Percentiles rank a stretch among this genome's conserved stretches.
phyloP scores from a whole-genome alignment of 1,140 invertebrate species.

The Tetraneura akinire region DNA sequence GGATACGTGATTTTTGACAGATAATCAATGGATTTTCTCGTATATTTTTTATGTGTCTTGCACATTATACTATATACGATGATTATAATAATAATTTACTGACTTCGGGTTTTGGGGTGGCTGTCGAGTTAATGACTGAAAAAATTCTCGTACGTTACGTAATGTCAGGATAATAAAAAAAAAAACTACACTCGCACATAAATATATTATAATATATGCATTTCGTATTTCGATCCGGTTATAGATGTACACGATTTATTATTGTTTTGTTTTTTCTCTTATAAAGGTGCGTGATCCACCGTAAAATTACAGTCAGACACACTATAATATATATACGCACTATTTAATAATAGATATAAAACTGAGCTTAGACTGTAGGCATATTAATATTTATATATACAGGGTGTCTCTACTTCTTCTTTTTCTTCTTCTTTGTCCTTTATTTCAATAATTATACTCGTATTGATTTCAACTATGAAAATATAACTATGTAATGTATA shows the following conservation, averaged over 20 bases:
- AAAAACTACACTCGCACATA: too few species aligned
- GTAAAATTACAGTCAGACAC: constrained; percentile 8
- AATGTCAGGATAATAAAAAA: background rate
- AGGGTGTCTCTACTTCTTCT: too few species aligned
- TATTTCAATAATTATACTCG: too few species aligned
- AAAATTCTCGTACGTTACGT: background rate
- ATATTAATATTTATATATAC: too few species aligned
- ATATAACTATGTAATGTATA: too few species aligned
- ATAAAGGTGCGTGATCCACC: background rate
- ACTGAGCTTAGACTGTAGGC: background rate
- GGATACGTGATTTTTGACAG: constrained; percentile 7
- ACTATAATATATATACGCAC: background rate
- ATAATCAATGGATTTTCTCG: background rate
- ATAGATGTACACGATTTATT: constrained; percentile 23
- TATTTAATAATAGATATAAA: background rate
- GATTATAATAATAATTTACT: background rate
- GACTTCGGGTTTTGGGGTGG: background rate
- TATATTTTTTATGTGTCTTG: background rate
- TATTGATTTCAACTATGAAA: too few species aligned
- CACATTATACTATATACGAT: background rate
- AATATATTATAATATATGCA: background rate
- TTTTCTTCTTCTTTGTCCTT: too few species aligned
- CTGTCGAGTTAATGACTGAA: background rate
- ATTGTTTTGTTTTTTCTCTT: background rate
- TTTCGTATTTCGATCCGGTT: background rate